Percentiles rank a stretch among this genome's conserved stretches.
These are phyloP conservation scores for Microcebus griseorufus DNA, from an alignment of 2,113 vertebrate genomes.

Conservation along the genomic window DNA sequence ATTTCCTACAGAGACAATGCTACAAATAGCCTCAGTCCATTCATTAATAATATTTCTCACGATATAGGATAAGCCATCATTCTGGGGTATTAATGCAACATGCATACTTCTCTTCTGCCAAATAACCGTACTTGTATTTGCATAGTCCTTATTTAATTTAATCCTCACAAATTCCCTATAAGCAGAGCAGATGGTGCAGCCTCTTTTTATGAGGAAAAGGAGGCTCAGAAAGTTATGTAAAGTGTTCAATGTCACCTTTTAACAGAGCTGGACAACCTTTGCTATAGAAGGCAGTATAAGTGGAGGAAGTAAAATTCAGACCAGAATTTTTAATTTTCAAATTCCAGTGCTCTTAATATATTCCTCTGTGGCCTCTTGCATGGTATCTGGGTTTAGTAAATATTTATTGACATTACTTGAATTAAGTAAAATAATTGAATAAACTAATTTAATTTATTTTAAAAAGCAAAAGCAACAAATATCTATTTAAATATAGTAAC, in stretches of 20 bases:
- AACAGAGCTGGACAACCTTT: not conserved
- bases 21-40: not conserved
- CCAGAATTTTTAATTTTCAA: not conserved
- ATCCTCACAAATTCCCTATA: not conserved
- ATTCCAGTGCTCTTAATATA: not conserved
- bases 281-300: not conserved
- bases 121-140: not conserved
- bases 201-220: not conserved
- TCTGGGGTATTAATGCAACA: not conserved
- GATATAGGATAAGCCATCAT: not conserved
- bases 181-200: not conserved
- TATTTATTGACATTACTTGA: not conserved
- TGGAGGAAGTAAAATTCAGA: not conserved
- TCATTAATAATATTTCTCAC: not conserved
- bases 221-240: not conserved
- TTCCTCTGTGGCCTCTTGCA: not conserved
- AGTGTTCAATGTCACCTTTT: not conserved
- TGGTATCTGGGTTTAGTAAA: not conserved
- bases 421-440: constrained; percentile 1
- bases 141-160: constrained; percentile 6
- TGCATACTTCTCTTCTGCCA: not conserved
- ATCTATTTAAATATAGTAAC: not conserved
- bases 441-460: not conserved
- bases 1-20: not conserved
- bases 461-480: not conserved